These are phyloP conservation scores for Homarus americanus DNA, from an alignment of 1,140 invertebrate genomes.

Conservation along the genomic window DNA sequence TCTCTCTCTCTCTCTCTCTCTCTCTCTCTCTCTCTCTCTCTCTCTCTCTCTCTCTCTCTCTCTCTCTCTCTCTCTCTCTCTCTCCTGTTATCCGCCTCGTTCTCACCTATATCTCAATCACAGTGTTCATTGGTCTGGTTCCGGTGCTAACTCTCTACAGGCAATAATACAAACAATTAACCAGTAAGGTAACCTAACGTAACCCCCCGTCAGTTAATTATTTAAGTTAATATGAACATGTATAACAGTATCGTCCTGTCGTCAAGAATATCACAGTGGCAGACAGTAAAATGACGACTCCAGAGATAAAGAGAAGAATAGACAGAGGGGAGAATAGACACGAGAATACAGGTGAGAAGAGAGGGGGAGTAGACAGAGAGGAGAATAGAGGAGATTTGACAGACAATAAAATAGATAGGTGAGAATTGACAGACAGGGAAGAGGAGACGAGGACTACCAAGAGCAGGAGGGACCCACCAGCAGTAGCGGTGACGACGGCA, in stretches of 20 bases:
- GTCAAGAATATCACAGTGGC: background rate
- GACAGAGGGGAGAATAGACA: background rate
- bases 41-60: background rate
- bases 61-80: background rate
- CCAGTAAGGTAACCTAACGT: too few species aligned
- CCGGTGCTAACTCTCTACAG: too few species aligned
- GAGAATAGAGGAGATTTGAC: background rate
- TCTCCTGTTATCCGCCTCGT: background rate
- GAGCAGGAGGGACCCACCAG: constrained; percentile 8
- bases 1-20: background rate
- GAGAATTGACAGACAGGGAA: background rate
- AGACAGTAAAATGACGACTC: background rate
- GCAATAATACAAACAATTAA: too few species aligned
- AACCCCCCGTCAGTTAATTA: too few species aligned
- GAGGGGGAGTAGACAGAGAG: background rate
- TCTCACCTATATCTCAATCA: too few species aligned
- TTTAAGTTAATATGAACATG: too few species aligned
- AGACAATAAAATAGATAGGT: background rate
- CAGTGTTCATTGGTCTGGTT: too few species aligned
- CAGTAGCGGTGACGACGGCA: background rate
- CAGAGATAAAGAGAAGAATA: background rate
- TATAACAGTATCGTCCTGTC: too few species aligned
- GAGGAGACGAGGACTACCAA: background rate
- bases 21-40: background rate
- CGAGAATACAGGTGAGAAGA: background rate